Base-by-base conservation (phyloP, 2,113 vertebrate genomes). In the Entomyzon cyanotis region DNA sequence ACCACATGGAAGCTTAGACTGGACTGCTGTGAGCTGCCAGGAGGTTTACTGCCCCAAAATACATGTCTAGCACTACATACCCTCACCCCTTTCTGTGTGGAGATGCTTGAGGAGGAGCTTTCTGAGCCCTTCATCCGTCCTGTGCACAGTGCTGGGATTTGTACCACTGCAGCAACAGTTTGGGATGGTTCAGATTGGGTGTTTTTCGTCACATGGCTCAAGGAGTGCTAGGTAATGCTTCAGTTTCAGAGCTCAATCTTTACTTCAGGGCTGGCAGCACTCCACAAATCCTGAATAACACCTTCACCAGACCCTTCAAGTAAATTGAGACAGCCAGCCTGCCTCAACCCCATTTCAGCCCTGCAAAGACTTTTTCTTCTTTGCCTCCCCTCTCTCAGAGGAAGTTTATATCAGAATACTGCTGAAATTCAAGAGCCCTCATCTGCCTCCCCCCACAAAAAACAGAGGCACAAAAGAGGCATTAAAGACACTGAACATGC, bases 361-460 rank as follows among this genome's bases (percentile, higher is more conserved):
- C 92, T 87, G 88, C 77, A 87, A 84, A 95, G 64, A n/a, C 44
- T 90, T 92, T 87, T 95, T 92, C 52, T 94, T 94, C 69, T 77
- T 67, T 86, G 19, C 73, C 53, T 84, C 71, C 68, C 37, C 46
- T 64, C 75, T 84, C 80, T 84, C 28, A 33, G 76, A 92, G 86
- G 76, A 90, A 94, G 76, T 76, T 90, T 94, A 79, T 88, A 94
- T 94, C 94, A 95, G 94, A 95, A 90, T 92, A 70, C 93, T 71
- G 64, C 64, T 90, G 94, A 97, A 96, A 92, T 75, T 89, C 84
- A 85, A 91, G 94, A 91, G 88, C 59, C 71, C 15, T 94, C 95
- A 93, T 89, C 90, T 96, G 47, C 77, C 68, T 86, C 39, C 25
- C 71, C 31, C 77, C 4, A 58, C 8, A 35, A 76, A 92, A 95